phyloP scores from a whole-genome alignment of 2,797 vertebrate genomes.

The Knipowitschia caucasica region DNA sequence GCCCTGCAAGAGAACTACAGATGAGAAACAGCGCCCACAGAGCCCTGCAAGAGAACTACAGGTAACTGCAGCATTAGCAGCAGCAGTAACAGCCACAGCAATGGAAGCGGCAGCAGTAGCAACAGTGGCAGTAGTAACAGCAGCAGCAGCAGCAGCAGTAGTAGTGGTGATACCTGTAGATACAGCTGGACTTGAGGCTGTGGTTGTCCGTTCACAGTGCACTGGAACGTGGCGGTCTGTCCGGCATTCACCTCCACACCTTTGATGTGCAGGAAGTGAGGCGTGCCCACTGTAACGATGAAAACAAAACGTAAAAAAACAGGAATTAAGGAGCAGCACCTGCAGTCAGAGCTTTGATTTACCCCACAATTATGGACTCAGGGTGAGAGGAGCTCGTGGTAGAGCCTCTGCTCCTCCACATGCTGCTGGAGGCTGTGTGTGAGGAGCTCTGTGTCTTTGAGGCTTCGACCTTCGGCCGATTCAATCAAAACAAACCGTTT shows the following conservation, averaged over 20 bases:
- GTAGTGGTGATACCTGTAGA: not conserved
- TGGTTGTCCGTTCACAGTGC: constrained; percentile 86
- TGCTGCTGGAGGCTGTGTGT: too few relatives aligned
- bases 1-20: constrained; percentile 38
- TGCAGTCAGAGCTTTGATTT: not conserved
- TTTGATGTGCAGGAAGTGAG: constrained; percentile 92
- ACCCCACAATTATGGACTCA: too few relatives aligned
- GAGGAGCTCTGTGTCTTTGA: not conserved
- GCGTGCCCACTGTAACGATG: constrained; percentile 82
- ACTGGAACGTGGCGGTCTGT: constrained; percentile 91
- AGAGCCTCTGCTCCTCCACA: too few relatives aligned
- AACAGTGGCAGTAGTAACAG: not conserved
- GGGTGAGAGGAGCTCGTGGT: too few relatives aligned
- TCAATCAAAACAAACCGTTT: not conserved
- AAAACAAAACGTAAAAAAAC: not conserved
- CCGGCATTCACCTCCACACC: constrained; percentile 95
- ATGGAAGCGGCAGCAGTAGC: not conserved
- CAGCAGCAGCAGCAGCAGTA: not conserved
- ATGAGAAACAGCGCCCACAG: constrained; percentile 81
- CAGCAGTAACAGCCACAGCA: not conserved
- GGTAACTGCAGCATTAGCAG: not conserved
- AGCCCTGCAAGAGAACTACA: constrained; percentile 40
- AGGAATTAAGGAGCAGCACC: not conserved
- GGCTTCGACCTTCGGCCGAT: constrained; percentile 2
- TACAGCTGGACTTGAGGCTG: not conserved